These are phyloP conservation scores for Anguilla marmorata DNA, from an alignment of 2,797 vertebrate species.

Conservation along the genomic window DNA sequence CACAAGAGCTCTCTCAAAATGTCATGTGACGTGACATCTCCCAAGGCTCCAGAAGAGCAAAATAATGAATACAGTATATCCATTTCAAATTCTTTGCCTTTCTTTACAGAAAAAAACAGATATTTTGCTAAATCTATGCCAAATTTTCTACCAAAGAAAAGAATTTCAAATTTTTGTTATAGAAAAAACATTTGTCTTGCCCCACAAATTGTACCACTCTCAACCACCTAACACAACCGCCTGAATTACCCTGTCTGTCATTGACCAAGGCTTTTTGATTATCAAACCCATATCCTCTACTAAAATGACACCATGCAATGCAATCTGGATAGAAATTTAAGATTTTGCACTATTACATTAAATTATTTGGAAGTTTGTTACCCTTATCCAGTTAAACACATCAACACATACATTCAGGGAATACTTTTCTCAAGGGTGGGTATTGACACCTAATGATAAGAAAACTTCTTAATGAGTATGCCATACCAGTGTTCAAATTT, in stretches of 20 bases:
- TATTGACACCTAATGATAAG: neutral
- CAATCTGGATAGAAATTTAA: neutral
- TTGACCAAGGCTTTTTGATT: no score
- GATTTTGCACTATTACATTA: neutral
- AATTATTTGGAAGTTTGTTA: neutral
- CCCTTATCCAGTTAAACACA: neutral
- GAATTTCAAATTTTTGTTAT: neutral
- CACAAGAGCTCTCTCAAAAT: slow-evolving; percentile 20
- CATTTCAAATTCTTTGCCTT: neutral
- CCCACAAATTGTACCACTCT: neutral
- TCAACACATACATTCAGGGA: no score
- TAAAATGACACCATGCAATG: neutral
- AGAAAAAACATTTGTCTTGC: neutral
- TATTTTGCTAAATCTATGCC: neutral
- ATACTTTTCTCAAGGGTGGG: neutral
- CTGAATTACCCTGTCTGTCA: neutral
- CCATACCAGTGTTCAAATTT: neutral
- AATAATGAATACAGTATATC: neutral
- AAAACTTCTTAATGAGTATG: neutral
- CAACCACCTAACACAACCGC: neutral
- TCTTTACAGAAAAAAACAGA: neutral
- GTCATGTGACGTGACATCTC: slow-evolving; percentile 4
- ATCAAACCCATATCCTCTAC: neutral
- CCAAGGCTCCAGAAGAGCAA: neutral
- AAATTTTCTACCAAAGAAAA: neutral